Percentiles rank a stretch among this genome's conserved stretches.
Evolutionary conservation across 2,888 invertebrate species (phyloP).

Genomic region (Hydroisotoma schaefferi): DNA sequence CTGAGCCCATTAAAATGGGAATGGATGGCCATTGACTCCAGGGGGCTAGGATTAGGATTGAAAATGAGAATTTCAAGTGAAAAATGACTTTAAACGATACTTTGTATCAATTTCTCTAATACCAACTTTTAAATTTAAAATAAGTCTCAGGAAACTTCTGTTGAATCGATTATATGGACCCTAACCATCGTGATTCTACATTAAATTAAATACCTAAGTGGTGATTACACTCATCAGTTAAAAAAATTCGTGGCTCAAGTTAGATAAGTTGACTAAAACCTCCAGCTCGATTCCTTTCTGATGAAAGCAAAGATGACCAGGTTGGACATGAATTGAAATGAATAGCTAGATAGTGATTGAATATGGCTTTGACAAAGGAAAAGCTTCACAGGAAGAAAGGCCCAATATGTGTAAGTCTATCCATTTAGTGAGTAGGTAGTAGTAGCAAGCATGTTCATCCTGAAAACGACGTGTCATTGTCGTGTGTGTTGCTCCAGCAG

Average conservation of each 20-base stretch:
- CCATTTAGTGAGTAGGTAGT: too few species aligned
- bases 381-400: neutral
- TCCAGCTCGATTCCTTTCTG: neutral
- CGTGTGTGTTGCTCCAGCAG: neutral
- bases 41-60: conserved; percentile 20
- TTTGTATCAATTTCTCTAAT: conserved; percentile 41
- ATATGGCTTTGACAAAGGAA: neutral
- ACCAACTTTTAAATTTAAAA: too few species aligned
- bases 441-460: too few species aligned
- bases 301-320: conserved; percentile 1
- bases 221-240: too few species aligned
- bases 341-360: neutral
- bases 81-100: conserved; percentile 38
- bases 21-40: conserved; percentile 24
- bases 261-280: too few species aligned
- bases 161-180: too few species aligned
- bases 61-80: conserved; percentile 36
- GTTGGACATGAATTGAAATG: conserved; percentile 6
- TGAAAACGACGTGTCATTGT: neutral
- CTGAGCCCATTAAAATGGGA: conserved; percentile 22
- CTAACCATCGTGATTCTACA: too few species aligned
- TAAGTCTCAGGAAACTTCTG: too few species aligned
- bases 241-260: too few species aligned
- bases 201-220: too few species aligned
- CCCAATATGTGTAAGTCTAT: neutral